Evolutionary conservation across 2,888 invertebrate species (phyloP).

Genomic region (Xanthorhoe designata): DNA sequence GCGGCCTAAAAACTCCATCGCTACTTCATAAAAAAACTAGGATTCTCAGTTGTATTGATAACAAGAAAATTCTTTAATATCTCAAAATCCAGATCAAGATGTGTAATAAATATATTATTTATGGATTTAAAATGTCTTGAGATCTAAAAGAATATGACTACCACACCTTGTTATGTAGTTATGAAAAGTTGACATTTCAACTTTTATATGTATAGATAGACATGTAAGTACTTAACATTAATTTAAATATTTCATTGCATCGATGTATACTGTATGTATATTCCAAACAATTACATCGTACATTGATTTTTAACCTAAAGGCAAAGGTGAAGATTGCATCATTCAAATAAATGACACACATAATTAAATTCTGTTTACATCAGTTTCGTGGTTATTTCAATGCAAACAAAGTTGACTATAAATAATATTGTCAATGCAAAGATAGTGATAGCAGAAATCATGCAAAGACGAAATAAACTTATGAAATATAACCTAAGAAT

Average conservation of each 20-base stretch:
- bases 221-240: too few relatives aligned
- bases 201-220: too few relatives aligned
- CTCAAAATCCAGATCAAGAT: too few relatives aligned
- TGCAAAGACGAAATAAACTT: conserved; percentile 27
- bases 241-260: neutral
- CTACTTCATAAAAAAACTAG: too few relatives aligned
- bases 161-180: too few relatives aligned
- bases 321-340: conserved; percentile 34
- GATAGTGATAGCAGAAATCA: conserved; percentile 36
- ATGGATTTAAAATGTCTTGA: too few relatives aligned
- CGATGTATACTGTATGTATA: neutral
- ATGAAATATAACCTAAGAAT: conserved; percentile 20
- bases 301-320: conserved; percentile 29
- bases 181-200: too few relatives aligned
- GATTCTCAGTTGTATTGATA: too few relatives aligned
- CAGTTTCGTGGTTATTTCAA: conserved; percentile 26
- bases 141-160: too few relatives aligned
- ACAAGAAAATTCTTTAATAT: too few relatives aligned
- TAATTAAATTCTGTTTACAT: conserved; percentile 21
- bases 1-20: too few relatives aligned
- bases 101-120: too few relatives aligned
- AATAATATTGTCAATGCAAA: conserved; percentile 4
- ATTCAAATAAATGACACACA: conserved; percentile 26
- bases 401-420: conserved; percentile 4
- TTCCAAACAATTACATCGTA: neutral